Base-by-base conservation (phyloP, 2,888 invertebrate species). In the Pristionchus arcanus region DNA sequence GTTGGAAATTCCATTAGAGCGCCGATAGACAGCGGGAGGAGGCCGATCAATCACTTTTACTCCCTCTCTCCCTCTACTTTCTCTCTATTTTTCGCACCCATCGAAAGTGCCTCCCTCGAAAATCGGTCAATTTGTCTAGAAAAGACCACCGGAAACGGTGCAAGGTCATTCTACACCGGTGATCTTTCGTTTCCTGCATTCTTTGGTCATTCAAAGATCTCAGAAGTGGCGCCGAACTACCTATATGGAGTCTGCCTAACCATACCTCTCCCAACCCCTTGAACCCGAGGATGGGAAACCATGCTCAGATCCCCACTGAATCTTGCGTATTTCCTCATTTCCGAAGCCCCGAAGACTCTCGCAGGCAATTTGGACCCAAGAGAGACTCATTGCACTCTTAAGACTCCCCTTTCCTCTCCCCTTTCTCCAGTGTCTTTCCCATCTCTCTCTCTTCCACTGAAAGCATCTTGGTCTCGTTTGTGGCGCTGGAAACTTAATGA, bases 381-480 rank as follows among this genome's bases (percentile, higher is more conserved):
- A 77, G 34, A 42, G 81, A 42, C 37, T 55, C 63, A 63, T 55
- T 85, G 85, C 85, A 85, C 85, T 85, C 31, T 85, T 59, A 85
- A 55, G 55, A 55, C 34, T 59, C 63, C 59, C 15, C 83, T 53
- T 49, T 53, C 83, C 37, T 34, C 13, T 19, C 49, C 28, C 83
- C 53, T 19, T 25, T 28, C 42, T 49, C 42, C 42, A 49, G 42
- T 49, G 34, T 37, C 81, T 81, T 31, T 42, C 81, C 42, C 15
- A 25, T 71, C 28, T 31, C 34, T 31, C 71, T 71, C 16, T 42
- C 77, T 77, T 49, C 42, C 42, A 49, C 74, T 31, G 15, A 37
- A 74, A 21, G 71, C 34, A 71, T 71, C 31, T 31, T 71, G 71
- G 71, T 71, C 66, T 71, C 71, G 31, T 71, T 34, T 71, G 28